Conservation (phyloP, 2,797 vertebrate species). For the Cottoperca gobio region DNA sequence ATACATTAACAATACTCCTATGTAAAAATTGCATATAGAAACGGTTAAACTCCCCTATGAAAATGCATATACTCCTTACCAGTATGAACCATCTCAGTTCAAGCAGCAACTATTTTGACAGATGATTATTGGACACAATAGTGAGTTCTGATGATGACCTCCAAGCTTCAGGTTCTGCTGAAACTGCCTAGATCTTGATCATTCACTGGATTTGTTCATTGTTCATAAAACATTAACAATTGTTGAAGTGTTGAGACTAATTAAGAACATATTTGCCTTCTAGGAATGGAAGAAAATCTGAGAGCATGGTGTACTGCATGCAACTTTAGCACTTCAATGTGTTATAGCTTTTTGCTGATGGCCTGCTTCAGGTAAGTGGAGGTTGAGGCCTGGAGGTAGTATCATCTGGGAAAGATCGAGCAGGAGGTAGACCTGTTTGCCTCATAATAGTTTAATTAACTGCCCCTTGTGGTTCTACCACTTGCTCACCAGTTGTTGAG, state of each 20-base stretch:
- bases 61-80: too few species aligned
- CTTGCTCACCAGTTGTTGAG: neutral
- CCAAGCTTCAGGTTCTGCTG: too few species aligned
- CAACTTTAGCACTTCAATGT: neutral
- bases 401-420: neutral
- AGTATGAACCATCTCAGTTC: too few species aligned
- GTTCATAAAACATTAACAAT: neutral
- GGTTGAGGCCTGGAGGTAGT: neutral
- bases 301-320: neutral
- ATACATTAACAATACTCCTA: too few species aligned
- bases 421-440: neutral
- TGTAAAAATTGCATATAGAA: too few species aligned
- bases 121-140: too few species aligned
- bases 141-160: too few species aligned
- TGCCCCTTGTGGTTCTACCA: neutral
- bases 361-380: neutral
- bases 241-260: neutral
- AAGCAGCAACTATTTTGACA: too few species aligned
- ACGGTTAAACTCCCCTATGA: too few species aligned
- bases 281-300: neutral
- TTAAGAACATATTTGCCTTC: neutral
- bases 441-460: neutral
- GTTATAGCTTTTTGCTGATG: neutral
- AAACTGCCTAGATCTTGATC: too few species aligned
- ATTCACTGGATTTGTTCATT: neutral